Evolutionary conservation across 2,113 vertebrate genomes (phyloP), one percentile per base, ranked within the genome.

Genomic region (Eonycteris spelaea): DNA sequence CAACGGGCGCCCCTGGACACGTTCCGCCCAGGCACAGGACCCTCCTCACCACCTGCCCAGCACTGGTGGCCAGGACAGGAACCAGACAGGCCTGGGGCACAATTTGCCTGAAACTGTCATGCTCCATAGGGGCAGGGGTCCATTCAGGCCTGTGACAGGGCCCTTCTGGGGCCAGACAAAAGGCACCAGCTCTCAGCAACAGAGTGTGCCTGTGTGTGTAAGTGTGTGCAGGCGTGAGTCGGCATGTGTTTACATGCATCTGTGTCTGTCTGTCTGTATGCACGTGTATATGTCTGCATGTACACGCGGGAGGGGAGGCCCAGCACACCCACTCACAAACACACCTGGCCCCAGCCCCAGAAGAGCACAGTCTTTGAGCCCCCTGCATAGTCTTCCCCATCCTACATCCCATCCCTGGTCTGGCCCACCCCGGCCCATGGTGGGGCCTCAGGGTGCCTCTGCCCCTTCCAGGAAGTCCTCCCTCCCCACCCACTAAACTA

Each of bases 31-130:
- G 80, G 86, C 93, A 63, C 1, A 15, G 94, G 89, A 79, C 21
- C 40, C 74, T 95, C 93, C 86, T 96, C 89, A 93, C 97, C 97
- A 97, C 97, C 97, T 98, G 97, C 97, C 91, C 57, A 12, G 77
- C 67, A n/a, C 97, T 96, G 97, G 97, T 98, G 95, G 96, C 91
- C 92, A 82, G 95, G 90, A 96, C 95, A 94, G 90, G 77, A 94
- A 92, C 93, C 95, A 98, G 97, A 97, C 96, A 83, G 95, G 97
- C 97, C 95, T 74, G 96, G 61, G 94, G 97, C 95, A 78, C 0
- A 22, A 88, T 91, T 67, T 2, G 88, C 95, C 88, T 73, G 93
- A 87, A 91, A 82, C 96, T 94, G 96, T 97, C 95, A 93, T 28
- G 78, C 78, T 93, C 89, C 15, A 38, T 70, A 33, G 91, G 91